Conservation (phyloP, 2,888 invertebrate genomes). For the Leucophenga maculata region DNA sequence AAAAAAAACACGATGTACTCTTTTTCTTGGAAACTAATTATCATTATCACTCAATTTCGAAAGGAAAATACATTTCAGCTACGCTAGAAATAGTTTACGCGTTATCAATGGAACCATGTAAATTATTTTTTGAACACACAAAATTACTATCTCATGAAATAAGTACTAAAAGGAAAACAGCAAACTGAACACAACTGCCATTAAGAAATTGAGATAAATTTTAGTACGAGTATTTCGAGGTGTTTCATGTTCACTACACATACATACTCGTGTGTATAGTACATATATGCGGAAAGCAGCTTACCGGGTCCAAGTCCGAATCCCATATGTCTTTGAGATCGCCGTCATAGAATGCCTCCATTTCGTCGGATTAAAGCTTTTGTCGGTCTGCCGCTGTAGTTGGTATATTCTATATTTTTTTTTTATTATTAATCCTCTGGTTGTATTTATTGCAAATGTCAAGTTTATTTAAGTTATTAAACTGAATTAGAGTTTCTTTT, state of each 20-base stretch:
- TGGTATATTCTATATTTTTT: conserved; percentile 27
- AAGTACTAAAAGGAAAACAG: background rate
- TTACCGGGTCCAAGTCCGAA: conserved; percentile 87
- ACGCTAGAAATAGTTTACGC: conserved; percentile 50
- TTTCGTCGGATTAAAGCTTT: conserved; percentile 63
- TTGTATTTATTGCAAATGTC: conserved; percentile 25
- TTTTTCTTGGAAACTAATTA: conserved; percentile 61
- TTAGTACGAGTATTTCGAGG: background rate
- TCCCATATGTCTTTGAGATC: conserved; percentile 87
- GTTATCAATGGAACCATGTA: conserved; percentile 47
- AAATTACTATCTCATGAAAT: conserved; percentile 50
- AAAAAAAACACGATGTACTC: conserved; percentile 32
- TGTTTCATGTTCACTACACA: no score
- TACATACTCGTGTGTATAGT: no score
- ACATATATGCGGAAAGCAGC: conserved; percentile 54
- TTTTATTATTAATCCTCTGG: conserved; percentile 26
- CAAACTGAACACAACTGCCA: background rate
- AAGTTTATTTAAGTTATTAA: background rate
- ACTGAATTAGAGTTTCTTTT: no score
- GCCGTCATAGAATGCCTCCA: conserved; percentile 85
- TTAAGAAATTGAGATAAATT: conserved; percentile 1
- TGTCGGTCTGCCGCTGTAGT: conserved; percentile 13
- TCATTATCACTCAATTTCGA: conserved; percentile 53
- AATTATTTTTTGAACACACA: conserved; percentile 57
- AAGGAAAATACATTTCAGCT: conserved; percentile 43